Conservation (phyloP, 2,113 vertebrate genomes). For the Acrocephalus arundinaceus region DNA sequence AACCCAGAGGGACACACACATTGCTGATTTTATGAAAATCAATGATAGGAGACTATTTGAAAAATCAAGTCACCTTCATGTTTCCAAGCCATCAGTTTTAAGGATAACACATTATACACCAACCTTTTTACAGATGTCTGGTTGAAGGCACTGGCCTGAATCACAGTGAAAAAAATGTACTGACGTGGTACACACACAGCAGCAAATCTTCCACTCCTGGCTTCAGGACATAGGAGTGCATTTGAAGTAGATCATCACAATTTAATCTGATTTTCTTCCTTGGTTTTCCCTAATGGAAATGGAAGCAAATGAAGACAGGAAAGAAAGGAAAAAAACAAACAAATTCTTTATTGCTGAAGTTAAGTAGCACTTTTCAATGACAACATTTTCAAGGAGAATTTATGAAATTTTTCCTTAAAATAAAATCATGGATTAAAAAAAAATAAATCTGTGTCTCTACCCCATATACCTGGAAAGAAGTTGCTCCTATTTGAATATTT, state of each 20-base stretch:
- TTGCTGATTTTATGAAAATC: neutral
- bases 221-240: neutral
- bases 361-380: neutral
- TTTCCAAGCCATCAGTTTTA: neutral
- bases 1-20: fast-evolving
- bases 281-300: neutral
- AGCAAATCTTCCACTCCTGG: neutral
- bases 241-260: neutral
- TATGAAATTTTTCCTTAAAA: neutral
- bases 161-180: neutral
- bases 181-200: neutral
- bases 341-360: neutral
- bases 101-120: neutral
- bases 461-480: neutral
- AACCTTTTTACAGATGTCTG: neutral
- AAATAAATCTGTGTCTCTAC: neutral
- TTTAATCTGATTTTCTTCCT: neutral
- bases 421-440: neutral
- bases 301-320: neutral
- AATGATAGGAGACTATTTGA: neutral
- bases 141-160: neutral
- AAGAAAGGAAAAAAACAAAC: neutral
- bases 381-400: neutral
- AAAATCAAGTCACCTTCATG: neutral
- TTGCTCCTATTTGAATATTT: neutral